Base-by-base conservation (phyloP, 2,888 invertebrate genomes). In the Eupithecia inturbata region DNA sequence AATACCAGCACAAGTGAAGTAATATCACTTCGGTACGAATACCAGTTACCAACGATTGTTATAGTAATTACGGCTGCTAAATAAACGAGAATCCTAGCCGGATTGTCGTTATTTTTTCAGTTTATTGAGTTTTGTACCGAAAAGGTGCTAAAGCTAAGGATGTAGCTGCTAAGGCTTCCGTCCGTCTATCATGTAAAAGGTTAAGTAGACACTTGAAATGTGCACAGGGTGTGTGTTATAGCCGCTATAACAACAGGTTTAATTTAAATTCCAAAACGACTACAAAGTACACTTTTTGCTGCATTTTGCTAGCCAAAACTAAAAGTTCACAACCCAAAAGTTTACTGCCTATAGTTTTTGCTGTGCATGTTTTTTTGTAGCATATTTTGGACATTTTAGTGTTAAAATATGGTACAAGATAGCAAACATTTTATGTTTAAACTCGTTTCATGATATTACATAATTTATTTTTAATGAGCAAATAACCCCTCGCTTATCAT, bases 351-450 rank as follows among this genome's bases (percentile, higher is more conserved):
- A 62, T 1, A 63, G n/a, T 63, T 53, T 53, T 53, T 53, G 49
- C 49, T 53, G 2, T 22, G n/a, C 22, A n/a, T n/a, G 22, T 53
- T 53, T 19, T 60, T 62, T 62, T 62, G 62, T 31, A 31, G 16
- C 28, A 31, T 31, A 9, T 33, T 19, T n/a, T 64, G n/a, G 22
- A 39, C 39, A 28, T 70, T 70, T 62, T 31, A 62, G 62, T 45
- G 62, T 36, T 41, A 70, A 70, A 62, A 45, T 33, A 49, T 67
- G 63, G 22, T 28, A 68, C 57, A 68, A 26, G 68, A 45, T 66
- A 31, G n/a, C 36, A 22, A 63, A 63, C 60, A 62, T 28, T 69
- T 62, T 41, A 69, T 69, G 41, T 36, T n/a, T 64, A 12, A 64
- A 36, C 36, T 31, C 62, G 12, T n/a, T 49, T 26, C 19, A 36